Conservation (phyloP, 2,113 vertebrate genomes). For the Ceyx margarethae region DNA sequence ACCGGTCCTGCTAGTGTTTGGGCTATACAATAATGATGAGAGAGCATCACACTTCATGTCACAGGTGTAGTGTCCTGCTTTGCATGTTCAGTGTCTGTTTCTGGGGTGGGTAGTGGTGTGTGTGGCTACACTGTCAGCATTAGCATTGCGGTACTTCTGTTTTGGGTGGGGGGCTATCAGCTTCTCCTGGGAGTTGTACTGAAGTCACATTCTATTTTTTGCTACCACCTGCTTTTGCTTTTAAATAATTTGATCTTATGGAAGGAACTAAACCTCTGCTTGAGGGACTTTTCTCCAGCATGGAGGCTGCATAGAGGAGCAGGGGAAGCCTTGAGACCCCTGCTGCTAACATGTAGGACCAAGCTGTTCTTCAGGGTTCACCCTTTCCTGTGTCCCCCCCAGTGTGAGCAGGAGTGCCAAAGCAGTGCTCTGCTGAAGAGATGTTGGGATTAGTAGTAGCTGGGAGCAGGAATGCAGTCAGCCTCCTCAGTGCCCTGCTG, state of each 20-base stretch:
- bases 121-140: neutral
- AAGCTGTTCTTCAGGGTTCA: neutral
- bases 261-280: neutral
- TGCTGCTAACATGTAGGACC: rapidly evolving
- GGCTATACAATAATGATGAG: neutral
- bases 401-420: neutral
- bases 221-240: constrained; percentile 28
- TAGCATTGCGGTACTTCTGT: neutral
- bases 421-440: neutral
- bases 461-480: neutral
- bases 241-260: neutral
- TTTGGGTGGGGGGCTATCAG: neutral
- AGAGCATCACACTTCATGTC: neutral
- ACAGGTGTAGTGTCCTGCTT: neutral
- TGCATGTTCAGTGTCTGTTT: neutral
- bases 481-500: neutral
- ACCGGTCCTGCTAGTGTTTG: neutral
- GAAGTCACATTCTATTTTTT: constrained; percentile 44
- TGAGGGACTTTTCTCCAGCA: neutral
- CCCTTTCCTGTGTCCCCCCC: neutral
- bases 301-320: neutral
- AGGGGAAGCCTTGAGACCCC: neutral
- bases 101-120: neutral
- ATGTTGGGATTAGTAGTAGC: neutral
- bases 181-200: neutral